Evolutionary conservation across 2,888 invertebrate species (phyloP), one percentile per base, ranked within the genome.

Genomic region (Eubasilissa splendida): DNA sequence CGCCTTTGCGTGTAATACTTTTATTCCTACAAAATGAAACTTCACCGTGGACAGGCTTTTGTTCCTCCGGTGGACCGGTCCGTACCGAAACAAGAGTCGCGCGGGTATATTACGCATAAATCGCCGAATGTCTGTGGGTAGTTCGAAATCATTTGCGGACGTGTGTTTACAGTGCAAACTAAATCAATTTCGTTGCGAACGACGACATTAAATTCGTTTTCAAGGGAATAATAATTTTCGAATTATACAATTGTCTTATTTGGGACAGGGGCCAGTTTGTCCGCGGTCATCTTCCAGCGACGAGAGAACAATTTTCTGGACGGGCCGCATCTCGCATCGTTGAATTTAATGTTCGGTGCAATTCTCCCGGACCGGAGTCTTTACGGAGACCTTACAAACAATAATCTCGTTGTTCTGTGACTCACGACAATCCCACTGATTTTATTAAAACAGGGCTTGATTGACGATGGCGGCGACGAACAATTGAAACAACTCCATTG

Each of bases 141-240:
- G 63, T 33, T 12, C 63, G n/a, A 7, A 11, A 12, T 63, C 12
- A 63, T 63, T 33, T 31, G 12, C 31, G 33, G 11, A 10, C 63
- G 12, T 63, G 12, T 33, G 12, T 12, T 63, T 42, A 33, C 31
- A 33, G 4, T 22, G 9, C 22, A 14, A 14, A 14, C 4, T 11
- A 63, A 4, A 33, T 12, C 33, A 63, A 59, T 22, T 22, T 3
- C 22, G 59, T 14, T 22, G 42, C 11, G 22, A 63, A 11, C 11
- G 31, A 33, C 3, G 63, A 31, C 63, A 33, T 33, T n/a, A 63
- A 63, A 63, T 63, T 63, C 33, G 11, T 33, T 63, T 63, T 63
- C 63, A 63, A 63, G 63, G 33, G 33, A 63, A 33, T 31, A 63
- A 33, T 33, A 63, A 63, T 63, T 33, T 63, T 31, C 33, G 11